These are phyloP conservation scores for Zaprionus capensis DNA, from an alignment of 1,140 invertebrate genomes.

Conservation along the genomic window DNA sequence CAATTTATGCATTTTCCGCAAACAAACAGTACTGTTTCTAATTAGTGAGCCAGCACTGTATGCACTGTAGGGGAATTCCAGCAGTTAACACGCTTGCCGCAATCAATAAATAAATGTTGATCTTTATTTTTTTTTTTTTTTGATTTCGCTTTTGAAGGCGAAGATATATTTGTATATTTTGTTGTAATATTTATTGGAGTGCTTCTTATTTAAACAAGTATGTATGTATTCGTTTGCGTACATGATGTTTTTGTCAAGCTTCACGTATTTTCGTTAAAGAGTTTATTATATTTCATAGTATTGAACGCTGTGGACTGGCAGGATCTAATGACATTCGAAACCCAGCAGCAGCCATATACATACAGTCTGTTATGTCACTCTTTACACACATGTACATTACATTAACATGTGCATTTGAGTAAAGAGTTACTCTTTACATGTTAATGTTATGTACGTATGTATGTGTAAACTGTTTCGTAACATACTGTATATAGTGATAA, in stretches of 20 bases:
- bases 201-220: constrained; percentile 43
- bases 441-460: too few relatives aligned
- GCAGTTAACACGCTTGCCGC: not conserved
- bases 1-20: not conserved
- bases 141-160: constrained; percentile 13
- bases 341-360: constrained; percentile 7
- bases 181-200: constrained; percentile 55
- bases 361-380: too few relatives aligned
- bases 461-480: too few relatives aligned
- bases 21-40: not conserved
- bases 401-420: too few relatives aligned
- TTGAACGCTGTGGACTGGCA: constrained; percentile 18
- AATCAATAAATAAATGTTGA: constrained; percentile 3
- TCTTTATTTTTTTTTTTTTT: not conserved
- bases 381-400: too few relatives aligned
- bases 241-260: constrained; percentile 23
- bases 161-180: constrained; percentile 25
- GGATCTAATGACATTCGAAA: constrained; percentile 21
- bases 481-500: constrained; percentile 3
- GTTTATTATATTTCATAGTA: not conserved
- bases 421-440: too few relatives aligned
- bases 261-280: not conserved
- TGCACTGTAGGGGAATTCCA: not conserved
- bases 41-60: not conserved
- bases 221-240: constrained; percentile 28